Percentiles rank a stretch among this genome's conserved stretches.
These are phyloP conservation scores for Planiliza haematocheilus DNA, from an alignment of 2,113 vertebrate genomes.

Conservation along the genomic window DNA sequence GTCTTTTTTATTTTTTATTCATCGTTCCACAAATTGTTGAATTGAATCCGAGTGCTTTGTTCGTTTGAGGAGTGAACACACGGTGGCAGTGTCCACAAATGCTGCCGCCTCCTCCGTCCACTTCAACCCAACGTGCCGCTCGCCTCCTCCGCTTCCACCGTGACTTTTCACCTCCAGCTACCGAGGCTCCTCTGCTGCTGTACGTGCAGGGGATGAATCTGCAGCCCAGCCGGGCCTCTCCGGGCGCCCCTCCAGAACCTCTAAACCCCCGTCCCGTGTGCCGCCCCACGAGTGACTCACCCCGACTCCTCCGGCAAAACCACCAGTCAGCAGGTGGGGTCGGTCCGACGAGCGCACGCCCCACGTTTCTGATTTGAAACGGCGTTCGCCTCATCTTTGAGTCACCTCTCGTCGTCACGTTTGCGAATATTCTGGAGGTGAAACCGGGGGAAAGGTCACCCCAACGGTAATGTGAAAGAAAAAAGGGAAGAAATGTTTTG, in stretches of 20 bases:
- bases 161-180: neutral
- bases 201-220: too few species aligned
- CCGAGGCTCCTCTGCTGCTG: too few species aligned
- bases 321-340: slow-evolving; percentile 25
- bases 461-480: neutral
- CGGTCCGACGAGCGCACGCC: slow-evolving; percentile 73
- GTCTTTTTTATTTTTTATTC: neutral
- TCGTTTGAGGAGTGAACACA: slow-evolving; percentile 36
- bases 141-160: neutral
- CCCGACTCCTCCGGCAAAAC: slow-evolving; percentile 2
- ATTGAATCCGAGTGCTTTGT: too few species aligned
- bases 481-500: neutral
- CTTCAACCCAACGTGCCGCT: neutral
- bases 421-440: slow-evolving; percentile 77
- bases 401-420: slow-evolving; percentile 65
- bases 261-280: slow-evolving; percentile 19
- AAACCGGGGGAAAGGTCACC: slow-evolving; percentile 86
- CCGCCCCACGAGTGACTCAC: slow-evolving; percentile 42
- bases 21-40: neutral
- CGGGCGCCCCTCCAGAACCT: neutral
- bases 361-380: slow-evolving; percentile 83
- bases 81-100: slow-evolving; percentile 73
- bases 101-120: neutral
- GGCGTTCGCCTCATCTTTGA: slow-evolving; percentile 21
- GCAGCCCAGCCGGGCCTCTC: slow-evolving; percentile 7